Evolutionary conservation across 2,797 vertebrate genomes (phyloP).

Genomic region (Leptoclinus maculatus): DNA sequence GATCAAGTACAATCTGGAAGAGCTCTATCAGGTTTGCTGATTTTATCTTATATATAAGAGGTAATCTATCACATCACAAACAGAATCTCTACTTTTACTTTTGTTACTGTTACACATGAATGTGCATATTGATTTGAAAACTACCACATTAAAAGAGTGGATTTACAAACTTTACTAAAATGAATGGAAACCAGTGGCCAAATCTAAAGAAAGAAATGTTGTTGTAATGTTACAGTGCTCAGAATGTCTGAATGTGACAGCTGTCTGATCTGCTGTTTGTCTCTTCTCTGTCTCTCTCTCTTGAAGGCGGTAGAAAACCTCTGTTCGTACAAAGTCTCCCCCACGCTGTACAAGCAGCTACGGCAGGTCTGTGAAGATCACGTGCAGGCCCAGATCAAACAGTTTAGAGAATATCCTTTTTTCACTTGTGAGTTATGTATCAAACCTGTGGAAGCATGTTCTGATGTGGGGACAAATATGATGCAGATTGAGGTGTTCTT

Average conservation of each 20-base stretch:
- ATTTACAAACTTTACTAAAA: background rate
- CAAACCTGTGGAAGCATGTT: slow-evolving; percentile 1
- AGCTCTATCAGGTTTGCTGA: slow-evolving; percentile 92
- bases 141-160: background rate
- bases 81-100: background rate
- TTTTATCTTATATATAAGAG: background rate
- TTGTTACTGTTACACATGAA: background rate
- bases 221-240: background rate
- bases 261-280: background rate
- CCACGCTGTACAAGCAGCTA: slow-evolving; percentile 97
- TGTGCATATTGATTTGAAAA: background rate
- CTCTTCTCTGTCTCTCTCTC: slow-evolving; percentile 9
- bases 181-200: background rate
- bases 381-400: slow-evolving; percentile 97
- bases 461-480: background rate
- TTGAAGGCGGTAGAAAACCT: slow-evolving; percentile 98
- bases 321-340: slow-evolving; percentile 99
- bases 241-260: background rate
- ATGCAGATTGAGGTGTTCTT: background rate
- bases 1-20: slow-evolving; percentile 98
- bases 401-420: slow-evolving; percentile 99
- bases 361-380: slow-evolving; percentile 98
- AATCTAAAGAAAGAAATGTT: background rate
- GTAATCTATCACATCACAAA: background rate
- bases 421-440: background rate